These are phyloP conservation scores for Jordanella pulchra DNA, from an alignment of 2,797 vertebrate species.

Conservation along the genomic window DNA sequence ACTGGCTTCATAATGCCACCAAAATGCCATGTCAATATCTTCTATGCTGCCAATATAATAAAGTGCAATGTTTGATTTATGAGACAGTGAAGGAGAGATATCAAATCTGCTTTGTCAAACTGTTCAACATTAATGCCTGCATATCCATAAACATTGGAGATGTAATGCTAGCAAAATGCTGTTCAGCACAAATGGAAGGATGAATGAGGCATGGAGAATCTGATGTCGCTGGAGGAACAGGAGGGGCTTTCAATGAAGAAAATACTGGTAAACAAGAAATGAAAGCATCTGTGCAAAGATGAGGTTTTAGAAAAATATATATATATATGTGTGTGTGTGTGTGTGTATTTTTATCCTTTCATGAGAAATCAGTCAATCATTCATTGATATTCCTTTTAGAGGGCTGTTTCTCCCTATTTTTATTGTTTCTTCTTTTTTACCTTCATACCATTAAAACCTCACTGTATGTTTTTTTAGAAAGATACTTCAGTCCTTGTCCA, in stretches of 20 bases:
- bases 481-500: too few species aligned
- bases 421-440: background rate
- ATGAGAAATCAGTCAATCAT: slow-evolving; percentile 19
- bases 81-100: slow-evolving; percentile 66
- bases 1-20: slow-evolving; percentile 79
- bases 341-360: slow-evolving; percentile 40
- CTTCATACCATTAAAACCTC: too few species aligned
- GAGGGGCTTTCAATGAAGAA: slow-evolving; percentile 9
- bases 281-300: slow-evolving; percentile 34
- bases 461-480: too few species aligned
- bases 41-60: slow-evolving; percentile 64
- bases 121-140: slow-evolving; percentile 58
- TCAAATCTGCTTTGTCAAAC: slow-evolving; percentile 66
- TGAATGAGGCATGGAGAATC: slow-evolving; percentile 15
- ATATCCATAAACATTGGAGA: slow-evolving; percentile 45
- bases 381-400: slow-evolving; percentile 39
- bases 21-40: slow-evolving; percentile 83
- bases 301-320: slow-evolving; percentile 7
- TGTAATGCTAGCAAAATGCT: slow-evolving; percentile 42
- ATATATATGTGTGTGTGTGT: slow-evolving; percentile 22
- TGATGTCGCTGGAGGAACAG: slow-evolving; percentile 16
- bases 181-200: slow-evolving; percentile 12
- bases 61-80: slow-evolving; percentile 77
- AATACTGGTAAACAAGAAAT: slow-evolving; percentile 35
- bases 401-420: slow-evolving; percentile 8